Conservation (phyloP, 1,140 invertebrate species). For the Pseudachorutes palmiensis region DNA sequence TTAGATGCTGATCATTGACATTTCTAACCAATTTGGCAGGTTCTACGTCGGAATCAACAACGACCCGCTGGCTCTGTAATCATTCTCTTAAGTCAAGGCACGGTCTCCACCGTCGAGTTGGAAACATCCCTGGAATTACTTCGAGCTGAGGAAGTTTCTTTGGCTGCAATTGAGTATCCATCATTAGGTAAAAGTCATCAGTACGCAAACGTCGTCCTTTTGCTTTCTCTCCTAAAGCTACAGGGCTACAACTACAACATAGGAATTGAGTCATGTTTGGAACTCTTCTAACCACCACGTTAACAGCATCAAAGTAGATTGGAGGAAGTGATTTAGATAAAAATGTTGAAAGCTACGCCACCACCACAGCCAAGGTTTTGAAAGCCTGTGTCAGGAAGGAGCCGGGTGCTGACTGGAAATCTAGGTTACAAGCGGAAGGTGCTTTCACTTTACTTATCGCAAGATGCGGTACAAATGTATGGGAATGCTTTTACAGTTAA, state of each 20-base stretch:
- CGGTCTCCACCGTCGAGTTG: slow-evolving; percentile 33
- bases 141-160: slow-evolving; percentile 32
- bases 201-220: not conserved
- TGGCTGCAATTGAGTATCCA: slow-evolving; percentile 38
- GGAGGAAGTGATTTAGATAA: slow-evolving; percentile 9
- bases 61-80: slow-evolving; percentile 48
- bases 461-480: not conserved
- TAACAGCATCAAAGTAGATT: too few relatives aligned
- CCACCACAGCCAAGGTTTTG: too few relatives aligned
- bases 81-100: slow-evolving; percentile 44
- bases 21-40: too few relatives aligned
- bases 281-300: too few relatives aligned
- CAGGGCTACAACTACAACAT: not conserved
- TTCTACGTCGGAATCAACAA: slow-evolving; percentile 45
- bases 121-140: slow-evolving; percentile 36
- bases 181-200: slow-evolving; percentile 32
- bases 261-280: not conserved
- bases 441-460: not conserved
- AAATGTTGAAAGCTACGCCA: too few relatives aligned
- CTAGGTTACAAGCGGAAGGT: not conserved
- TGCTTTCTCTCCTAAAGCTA: not conserved
- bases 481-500: not conserved
- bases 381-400: too few relatives aligned
- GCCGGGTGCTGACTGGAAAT: too few relatives aligned
- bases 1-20: too few relatives aligned